Percentiles rank a stretch among this genome's conserved stretches.
phyloP scores from a whole-genome alignment of 2,113 vertebrate species.

The Ochotona curzoniae region DNA sequence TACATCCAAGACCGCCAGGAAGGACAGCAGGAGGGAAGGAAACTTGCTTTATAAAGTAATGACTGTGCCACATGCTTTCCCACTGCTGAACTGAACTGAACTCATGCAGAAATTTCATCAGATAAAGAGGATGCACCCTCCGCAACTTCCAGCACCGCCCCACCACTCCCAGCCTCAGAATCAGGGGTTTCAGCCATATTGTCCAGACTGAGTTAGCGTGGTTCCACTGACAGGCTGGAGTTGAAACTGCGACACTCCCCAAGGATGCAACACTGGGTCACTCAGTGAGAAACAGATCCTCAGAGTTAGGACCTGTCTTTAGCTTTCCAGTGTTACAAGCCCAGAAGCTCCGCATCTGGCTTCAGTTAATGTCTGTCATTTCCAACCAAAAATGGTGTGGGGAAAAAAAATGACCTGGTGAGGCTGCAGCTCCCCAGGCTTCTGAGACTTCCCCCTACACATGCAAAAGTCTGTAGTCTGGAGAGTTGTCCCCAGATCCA shows the following conservation, averaged over 20 bases:
- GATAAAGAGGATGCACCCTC: background rate
- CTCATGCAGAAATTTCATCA: background rate
- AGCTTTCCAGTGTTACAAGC: background rate
- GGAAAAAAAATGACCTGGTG: background rate
- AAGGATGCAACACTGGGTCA: background rate
- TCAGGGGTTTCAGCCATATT: rapidly evolving
- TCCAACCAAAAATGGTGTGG: background rate
- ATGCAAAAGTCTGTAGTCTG: background rate
- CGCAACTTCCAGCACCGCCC: background rate
- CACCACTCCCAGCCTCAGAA: background rate
- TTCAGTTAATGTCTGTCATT: background rate
- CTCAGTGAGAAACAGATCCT: background rate
- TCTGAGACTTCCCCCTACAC: background rate
- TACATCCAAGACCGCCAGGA: background rate
- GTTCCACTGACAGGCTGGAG: background rate
- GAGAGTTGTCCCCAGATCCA: background rate
- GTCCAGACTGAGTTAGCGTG: background rate
- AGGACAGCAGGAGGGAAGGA: background rate
- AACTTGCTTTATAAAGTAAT: background rate
- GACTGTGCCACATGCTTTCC: background rate
- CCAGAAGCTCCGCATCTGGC: background rate
- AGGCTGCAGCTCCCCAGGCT: background rate
- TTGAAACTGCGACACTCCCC: background rate
- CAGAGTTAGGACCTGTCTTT: background rate
- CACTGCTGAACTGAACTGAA: background rate